These are phyloP conservation scores for Drosophila teissieri DNA, from an alignment of 1,140 invertebrate species.

Conservation along the genomic window DNA sequence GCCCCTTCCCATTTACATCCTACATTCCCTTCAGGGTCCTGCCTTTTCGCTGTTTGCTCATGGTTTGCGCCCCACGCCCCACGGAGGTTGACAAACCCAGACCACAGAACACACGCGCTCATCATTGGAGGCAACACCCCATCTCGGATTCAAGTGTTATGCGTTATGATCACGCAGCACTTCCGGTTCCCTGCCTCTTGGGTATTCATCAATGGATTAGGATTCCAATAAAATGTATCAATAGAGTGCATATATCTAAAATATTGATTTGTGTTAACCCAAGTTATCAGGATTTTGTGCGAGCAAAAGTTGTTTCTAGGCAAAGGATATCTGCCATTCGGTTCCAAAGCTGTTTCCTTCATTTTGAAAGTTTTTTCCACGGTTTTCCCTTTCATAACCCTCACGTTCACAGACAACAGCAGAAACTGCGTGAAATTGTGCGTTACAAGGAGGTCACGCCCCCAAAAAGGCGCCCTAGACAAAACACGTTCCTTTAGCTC, in stretches of 20 bases:
- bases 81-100: conserved; percentile 69
- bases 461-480: conserved; percentile 22
- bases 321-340: background rate
- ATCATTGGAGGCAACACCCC: conserved; percentile 16
- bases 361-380: background rate
- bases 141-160: conserved; percentile 53
- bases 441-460: conserved; percentile 66
- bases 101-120: conserved; percentile 11
- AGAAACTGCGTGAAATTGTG: conserved; percentile 73
- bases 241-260: too few species aligned
- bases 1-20: background rate
- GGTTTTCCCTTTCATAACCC: conserved; percentile 13
- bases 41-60: conserved; percentile 41
- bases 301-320: too few species aligned
- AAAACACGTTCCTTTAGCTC: conserved; percentile 53
- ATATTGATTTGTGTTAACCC: too few species aligned
- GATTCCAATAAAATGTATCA: too few species aligned
- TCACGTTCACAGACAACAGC: conserved; percentile 45
- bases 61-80: conserved; percentile 9
- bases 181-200: conserved; percentile 44
- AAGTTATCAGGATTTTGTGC: too few species aligned
- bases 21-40: conserved; percentile 1
- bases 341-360: background rate
- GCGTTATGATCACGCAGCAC: conserved; percentile 61
- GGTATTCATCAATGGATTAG: background rate